Base-by-base conservation (phyloP, 2,797 vertebrate genomes). In the Bradypodion ventrale region DNA sequence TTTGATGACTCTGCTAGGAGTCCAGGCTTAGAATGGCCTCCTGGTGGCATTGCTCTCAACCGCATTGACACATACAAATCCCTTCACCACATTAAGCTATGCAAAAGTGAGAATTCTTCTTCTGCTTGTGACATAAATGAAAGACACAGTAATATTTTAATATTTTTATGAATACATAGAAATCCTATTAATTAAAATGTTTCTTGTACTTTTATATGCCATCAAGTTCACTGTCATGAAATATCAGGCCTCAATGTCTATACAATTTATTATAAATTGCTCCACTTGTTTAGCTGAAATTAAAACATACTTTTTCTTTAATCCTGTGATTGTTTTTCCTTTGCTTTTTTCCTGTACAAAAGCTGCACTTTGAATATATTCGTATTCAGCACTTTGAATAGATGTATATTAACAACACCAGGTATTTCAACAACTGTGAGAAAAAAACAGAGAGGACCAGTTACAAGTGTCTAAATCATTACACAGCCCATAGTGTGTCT, bases 181-280 rank as follows among this genome's bases (percentile, higher is more conserved):
- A 70, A 66, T 5, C 4, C 46, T 40, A 12, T 66, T 69, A 25
- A 63, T 82, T 62, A 62, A 44, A 44, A 60, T 27, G 19, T 19
- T 56, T 40, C 62, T 76, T 52, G 63, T 66, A 9, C 15, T 25
- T 29, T 42, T 59, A 35, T 65, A 7, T 46, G 10, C 70, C 52
- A 37, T 32, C 32, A 12, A 63, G n/a, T 75, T 46, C 63, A 83
- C 44, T 40, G 72, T 60, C 52, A 83, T 25, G 62, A 35, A 68
- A 68, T 42, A 76, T 27, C 44, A 75, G 32, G 32, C 49, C 19
- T 32, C 32, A 49, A 13, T 40, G 25, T 35, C 72, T 66, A 25
- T 44, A 66, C 60, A 66, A 40, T 56, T n/a, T 66, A 75, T 66
- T 40, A 83, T 66, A 52, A 75, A 66, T 56, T 83, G 68, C 49